These are phyloP conservation scores for Eupithecia tripunctaria DNA, from an alignment of 2,888 invertebrate species.

Conservation along the genomic window DNA sequence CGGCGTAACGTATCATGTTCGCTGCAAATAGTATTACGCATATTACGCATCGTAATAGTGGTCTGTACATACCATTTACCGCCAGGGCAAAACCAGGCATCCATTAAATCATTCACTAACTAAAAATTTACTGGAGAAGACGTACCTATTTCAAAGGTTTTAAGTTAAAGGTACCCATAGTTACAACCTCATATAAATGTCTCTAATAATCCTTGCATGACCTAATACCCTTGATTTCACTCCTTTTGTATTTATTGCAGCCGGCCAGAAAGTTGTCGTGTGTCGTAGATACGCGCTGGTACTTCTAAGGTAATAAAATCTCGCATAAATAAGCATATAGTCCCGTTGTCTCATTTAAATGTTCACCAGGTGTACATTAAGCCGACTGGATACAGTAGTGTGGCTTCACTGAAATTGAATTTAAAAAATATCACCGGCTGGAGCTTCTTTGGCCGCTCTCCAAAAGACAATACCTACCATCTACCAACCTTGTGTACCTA, in stretches of 20 bases:
- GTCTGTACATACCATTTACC: neutral
- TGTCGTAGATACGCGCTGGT: slow-evolving; percentile 32
- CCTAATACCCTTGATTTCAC: neutral
- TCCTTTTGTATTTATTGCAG: slow-evolving; percentile 1
- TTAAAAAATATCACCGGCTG: slow-evolving; percentile 83
- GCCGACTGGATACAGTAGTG: slow-evolving; percentile 77
- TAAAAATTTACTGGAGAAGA: neutral
- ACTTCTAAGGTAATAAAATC: slow-evolving; percentile 59
- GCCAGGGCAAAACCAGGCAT: neutral
- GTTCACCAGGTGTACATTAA: slow-evolving; percentile 83
- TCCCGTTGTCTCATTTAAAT: slow-evolving; percentile 76
- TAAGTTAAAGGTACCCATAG: neutral
- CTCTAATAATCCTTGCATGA: neutral
- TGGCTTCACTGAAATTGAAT: slow-evolving; percentile 83
- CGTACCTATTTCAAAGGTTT: neutral
- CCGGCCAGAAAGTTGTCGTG: slow-evolving; percentile 19
- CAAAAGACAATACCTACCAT: slow-evolving; percentile 78
- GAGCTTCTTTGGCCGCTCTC: slow-evolving; percentile 78
- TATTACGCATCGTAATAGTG: too few relatives aligned
- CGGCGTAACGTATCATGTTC: too few relatives aligned
- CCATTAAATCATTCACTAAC: too few relatives aligned
- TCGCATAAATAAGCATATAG: slow-evolving; percentile 66
- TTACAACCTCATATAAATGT: neutral
- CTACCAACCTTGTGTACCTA: slow-evolving; percentile 72
- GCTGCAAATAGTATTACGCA: too few relatives aligned